These are phyloP conservation scores for Dromius quadrimaculatus DNA, from an alignment of 2,888 invertebrate species.

Conservation along the genomic window DNA sequence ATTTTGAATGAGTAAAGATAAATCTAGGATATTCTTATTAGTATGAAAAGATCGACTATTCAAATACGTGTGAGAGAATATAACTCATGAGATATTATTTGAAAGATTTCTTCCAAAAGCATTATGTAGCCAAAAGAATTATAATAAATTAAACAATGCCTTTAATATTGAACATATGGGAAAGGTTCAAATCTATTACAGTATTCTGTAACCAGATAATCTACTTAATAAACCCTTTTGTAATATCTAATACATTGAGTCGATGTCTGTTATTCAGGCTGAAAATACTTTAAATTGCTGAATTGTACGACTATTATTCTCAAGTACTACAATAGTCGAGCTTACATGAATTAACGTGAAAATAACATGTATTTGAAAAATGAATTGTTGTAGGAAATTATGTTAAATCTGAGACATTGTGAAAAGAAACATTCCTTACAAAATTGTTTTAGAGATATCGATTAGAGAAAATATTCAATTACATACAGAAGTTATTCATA, in stretches of 20 bases:
- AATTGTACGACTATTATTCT: conserved; percentile 19
- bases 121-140: too few species aligned
- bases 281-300: neutral
- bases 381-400: neutral
- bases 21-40: too few species aligned
- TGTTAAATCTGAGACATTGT: neutral
- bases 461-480: too few species aligned
- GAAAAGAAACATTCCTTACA: neutral
- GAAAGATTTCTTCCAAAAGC: too few species aligned
- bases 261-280: neutral
- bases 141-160: too few species aligned
- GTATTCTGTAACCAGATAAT: conserved; percentile 14
- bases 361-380: conserved; percentile 24
- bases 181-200: conserved; percentile 13
- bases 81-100: too few species aligned
- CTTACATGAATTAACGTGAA: conserved; percentile 4
- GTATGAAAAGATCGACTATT: too few species aligned
- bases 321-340: neutral
- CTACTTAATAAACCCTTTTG: neutral
- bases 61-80: too few species aligned
- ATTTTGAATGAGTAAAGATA: too few species aligned
- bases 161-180: too few species aligned
- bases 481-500: too few species aligned
- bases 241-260: neutral
- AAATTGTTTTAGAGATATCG: conserved; percentile 7